These are phyloP conservation scores for Lepisosteus oculatus DNA, from an alignment of 2,113 vertebrate genomes.

Conservation along the genomic window DNA sequence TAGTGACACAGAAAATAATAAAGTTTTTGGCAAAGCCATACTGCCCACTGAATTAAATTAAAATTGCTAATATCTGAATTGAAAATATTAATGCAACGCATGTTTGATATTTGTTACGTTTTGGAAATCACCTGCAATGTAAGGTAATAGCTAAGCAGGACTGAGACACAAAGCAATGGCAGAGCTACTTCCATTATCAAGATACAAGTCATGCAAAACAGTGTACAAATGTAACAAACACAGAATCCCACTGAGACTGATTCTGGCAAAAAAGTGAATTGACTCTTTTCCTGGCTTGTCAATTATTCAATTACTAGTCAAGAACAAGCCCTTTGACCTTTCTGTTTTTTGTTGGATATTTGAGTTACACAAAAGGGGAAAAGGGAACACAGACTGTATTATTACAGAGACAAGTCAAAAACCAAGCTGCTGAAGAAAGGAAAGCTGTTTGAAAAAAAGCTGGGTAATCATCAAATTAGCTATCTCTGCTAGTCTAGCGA, in stretches of 20 bases:
- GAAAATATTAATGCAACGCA: too few relatives aligned
- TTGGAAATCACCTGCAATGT: too few relatives aligned
- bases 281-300: conserved; percentile 46
- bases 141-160: conserved; percentile 27
- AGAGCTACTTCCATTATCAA: conserved; percentile 52
- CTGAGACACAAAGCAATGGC: conserved; percentile 32
- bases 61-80: too few relatives aligned
- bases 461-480: conserved; percentile 11
- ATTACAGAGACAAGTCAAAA: background rate
- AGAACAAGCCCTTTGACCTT: conserved; percentile 45
- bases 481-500: conserved; percentile 4
- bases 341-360: conserved; percentile 41
- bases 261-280: conserved; percentile 34
- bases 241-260: conserved; percentile 17
- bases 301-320: conserved; percentile 55
- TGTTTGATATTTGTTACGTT: too few relatives aligned
- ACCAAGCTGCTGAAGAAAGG: conserved; percentile 1
- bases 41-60: too few relatives aligned
- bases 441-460: conserved; percentile 8
- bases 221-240: conserved; percentile 40
- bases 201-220: conserved; percentile 35
- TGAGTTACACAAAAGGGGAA: conserved; percentile 26
- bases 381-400: conserved; percentile 3
- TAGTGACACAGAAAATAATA: too few relatives aligned
- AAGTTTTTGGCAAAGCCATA: too few relatives aligned